These are phyloP conservation scores for Megaceryle maxima DNA, from an alignment of 2,113 vertebrate species.

Conservation along the genomic window DNA sequence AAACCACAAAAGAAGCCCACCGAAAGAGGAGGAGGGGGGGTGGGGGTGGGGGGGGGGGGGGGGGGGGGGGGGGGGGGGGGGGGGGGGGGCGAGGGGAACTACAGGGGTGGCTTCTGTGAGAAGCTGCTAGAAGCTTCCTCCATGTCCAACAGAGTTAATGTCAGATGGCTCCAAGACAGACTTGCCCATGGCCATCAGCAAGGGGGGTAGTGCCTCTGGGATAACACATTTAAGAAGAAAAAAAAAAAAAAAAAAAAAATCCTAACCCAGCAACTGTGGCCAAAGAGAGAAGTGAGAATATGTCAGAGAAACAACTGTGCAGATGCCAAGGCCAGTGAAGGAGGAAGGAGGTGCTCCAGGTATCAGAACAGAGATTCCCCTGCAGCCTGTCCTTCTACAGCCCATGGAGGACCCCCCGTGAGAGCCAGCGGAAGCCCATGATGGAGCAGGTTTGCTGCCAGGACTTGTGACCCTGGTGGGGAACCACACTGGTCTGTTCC, in stretches of 20 bases:
- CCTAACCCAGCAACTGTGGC: background rate
- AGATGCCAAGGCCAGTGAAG: background rate
- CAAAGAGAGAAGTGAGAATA: background rate
- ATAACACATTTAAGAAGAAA: background rate
- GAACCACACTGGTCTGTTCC: too few relatives aligned
- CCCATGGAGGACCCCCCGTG: background rate
- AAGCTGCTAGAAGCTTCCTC: background rate
- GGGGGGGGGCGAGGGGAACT: background rate
- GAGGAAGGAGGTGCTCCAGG: background rate
- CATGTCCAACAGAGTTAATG: background rate
- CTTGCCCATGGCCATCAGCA: background rate
- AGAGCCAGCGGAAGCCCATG: background rate
- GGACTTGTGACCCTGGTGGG: background rate
- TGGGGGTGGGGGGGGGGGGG: too few relatives aligned
- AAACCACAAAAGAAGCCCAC: too few relatives aligned
- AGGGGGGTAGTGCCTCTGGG: fast-evolving
- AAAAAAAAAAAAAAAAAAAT: background rate
- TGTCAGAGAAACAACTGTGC: background rate
- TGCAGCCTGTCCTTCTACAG: background rate
- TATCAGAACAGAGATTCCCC: background rate
- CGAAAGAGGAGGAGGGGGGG: too few relatives aligned
- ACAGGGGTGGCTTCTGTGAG: background rate
- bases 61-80: too few relatives aligned
- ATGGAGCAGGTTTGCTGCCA: background rate
- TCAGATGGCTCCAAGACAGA: background rate